These are phyloP conservation scores for Rhopalosiphum maidis DNA, from an alignment of 1,140 invertebrate genomes.

Conservation along the genomic window DNA sequence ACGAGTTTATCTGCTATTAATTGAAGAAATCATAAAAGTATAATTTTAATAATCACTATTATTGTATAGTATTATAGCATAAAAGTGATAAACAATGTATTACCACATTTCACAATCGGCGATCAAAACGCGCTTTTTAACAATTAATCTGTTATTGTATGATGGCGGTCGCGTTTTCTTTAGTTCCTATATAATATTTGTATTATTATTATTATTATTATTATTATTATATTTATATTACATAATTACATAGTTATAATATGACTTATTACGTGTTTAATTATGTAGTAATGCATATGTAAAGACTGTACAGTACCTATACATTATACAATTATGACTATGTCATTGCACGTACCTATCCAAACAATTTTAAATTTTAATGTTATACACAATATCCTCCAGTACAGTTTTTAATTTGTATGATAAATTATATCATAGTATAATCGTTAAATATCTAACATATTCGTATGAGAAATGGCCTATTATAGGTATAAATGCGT, in stretches of 20 bases:
- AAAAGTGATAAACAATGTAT: neutral
- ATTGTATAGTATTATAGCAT: neutral
- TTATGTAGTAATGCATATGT: neutral
- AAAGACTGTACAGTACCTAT: neutral
- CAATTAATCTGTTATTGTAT: neutral
- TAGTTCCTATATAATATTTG: slow-evolving; percentile 41
- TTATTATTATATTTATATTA: slow-evolving; percentile 16
- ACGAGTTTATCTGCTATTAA: neutral
- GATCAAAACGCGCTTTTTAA: neutral
- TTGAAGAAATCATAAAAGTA: neutral
- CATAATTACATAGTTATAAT: neutral
- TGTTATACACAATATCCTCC: neutral
- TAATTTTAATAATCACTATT: neutral
- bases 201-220: slow-evolving; percentile 13
- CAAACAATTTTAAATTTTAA: neutral
- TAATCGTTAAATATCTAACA: neutral
- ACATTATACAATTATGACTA: neutral
- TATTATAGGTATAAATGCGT: neutral
- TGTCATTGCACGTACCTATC: neutral
- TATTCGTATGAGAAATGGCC: neutral
- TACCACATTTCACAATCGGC: slow-evolving; percentile 3
- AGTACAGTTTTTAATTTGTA: neutral
- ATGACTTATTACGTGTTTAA: neutral
- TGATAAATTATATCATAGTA: neutral
- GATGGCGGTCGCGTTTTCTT: neutral